Conservation (phyloP, 2,797 vertebrate species). For the Xenopus petersii region DNA sequence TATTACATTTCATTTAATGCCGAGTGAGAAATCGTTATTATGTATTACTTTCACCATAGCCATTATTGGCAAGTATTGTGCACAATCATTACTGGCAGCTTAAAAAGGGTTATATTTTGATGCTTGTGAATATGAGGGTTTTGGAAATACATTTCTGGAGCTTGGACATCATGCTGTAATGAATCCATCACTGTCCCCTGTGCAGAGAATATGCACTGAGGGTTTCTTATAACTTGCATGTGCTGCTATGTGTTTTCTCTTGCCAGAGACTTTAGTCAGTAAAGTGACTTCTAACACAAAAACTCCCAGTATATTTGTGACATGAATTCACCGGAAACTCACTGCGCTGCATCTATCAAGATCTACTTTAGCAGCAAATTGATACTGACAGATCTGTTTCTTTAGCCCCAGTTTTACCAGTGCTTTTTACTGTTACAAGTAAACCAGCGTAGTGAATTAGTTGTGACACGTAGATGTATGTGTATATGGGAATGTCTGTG, state of each 20-base stretch:
- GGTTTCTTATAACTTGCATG: slow-evolving; percentile 25
- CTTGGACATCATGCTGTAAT: slow-evolving; percentile 35
- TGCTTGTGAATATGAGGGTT: slow-evolving; percentile 67
- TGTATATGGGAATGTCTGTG: too few species aligned
- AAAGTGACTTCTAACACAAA: slow-evolving; percentile 34
- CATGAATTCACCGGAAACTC: slow-evolving; percentile 20
- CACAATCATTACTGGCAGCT: too few species aligned
- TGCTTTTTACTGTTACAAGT: neutral
- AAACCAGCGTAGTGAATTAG: neutral
- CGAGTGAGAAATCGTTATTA: too few species aligned
- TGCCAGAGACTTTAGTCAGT: slow-evolving; percentile 22
- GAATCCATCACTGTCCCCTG: slow-evolving; percentile 34
- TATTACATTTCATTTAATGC: too few species aligned
- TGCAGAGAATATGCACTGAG: slow-evolving; percentile 42
- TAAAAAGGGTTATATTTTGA: slow-evolving; percentile 50
- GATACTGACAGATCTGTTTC: slow-evolving; percentile 27
- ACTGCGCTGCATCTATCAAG: slow-evolving; percentile 28
- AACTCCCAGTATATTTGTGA: slow-evolving; percentile 22
- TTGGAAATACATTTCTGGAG: slow-evolving; percentile 58
- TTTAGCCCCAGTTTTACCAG: neutral
- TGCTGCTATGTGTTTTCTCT: slow-evolving; percentile 27
- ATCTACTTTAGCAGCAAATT: slow-evolving; percentile 33
- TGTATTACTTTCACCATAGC: too few species aligned
- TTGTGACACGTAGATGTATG: neutral
- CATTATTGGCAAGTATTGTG: too few species aligned